Conservation (phyloP, 2,888 invertebrate genomes). For the Cryptophagus acutangulus region DNA sequence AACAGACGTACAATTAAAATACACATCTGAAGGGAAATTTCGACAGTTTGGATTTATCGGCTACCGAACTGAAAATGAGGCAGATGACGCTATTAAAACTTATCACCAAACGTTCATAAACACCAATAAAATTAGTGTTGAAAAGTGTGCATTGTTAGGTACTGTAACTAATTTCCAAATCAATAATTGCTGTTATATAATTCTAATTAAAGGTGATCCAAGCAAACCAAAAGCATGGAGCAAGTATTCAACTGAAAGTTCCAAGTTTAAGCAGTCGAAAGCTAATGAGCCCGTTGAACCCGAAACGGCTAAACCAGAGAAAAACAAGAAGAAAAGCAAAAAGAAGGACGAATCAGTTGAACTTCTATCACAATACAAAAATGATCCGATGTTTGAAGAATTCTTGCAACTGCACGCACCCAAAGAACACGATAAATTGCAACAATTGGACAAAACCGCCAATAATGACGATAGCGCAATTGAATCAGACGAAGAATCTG, state of each 20-base stretch:
- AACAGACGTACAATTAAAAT: conserved; percentile 92
- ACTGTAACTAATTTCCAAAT: conserved; percentile 5
- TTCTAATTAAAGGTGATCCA: conserved; percentile 49
- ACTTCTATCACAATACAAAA: conserved; percentile 69
- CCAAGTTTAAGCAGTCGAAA: conserved; percentile 59
- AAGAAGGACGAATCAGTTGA: conserved; percentile 51
- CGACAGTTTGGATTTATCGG: conserved; percentile 93
- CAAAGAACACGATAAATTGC: conserved; percentile 37
- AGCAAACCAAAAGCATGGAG: conserved; percentile 90
- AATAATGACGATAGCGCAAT: conserved; percentile 36
- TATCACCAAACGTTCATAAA: conserved; percentile 83
- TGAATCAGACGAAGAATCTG: conserved; percentile 42
- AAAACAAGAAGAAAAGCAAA: conserved; percentile 43
- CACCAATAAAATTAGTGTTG: conserved; percentile 75
- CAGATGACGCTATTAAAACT: conserved; percentile 67
- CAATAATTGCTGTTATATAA: conserved; percentile 8
- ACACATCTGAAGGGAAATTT: conserved; percentile 85
- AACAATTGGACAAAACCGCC: conserved; percentile 27
- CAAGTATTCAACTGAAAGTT: conserved; percentile 79
- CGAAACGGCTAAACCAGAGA: conserved; percentile 26
- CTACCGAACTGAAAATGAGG: conserved; percentile 76
- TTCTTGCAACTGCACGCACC: conserved; percentile 81
- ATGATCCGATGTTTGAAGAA: conserved; percentile 85
- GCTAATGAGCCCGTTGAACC: conserved; percentile 38
- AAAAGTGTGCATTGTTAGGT: conserved; percentile 65